These are phyloP conservation scores for Neoniphon sammara DNA, from an alignment of 2,797 vertebrate species.

Conservation along the genomic window DNA sequence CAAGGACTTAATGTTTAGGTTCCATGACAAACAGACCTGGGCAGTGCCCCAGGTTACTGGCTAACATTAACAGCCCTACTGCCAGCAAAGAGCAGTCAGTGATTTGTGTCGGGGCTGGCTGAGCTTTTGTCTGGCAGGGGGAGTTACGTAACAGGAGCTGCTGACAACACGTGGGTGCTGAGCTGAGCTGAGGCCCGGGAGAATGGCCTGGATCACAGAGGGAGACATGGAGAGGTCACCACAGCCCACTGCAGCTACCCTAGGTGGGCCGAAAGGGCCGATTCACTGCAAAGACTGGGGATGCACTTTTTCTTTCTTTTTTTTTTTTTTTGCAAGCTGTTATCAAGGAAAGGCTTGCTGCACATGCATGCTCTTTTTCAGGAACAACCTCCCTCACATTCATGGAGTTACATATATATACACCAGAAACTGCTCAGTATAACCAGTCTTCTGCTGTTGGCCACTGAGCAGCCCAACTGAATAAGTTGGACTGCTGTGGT, in stretches of 20 bases:
- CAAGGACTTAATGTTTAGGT: background rate
- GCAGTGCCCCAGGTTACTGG: slow-evolving; percentile 50
- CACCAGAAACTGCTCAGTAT: background rate
- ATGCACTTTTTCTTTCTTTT: slow-evolving; percentile 9
- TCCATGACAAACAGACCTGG: slow-evolving; percentile 17
- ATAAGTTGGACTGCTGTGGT: no score
- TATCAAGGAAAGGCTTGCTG: background rate
- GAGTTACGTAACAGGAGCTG: slow-evolving; percentile 78
- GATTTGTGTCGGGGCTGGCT: slow-evolving; percentile 76
- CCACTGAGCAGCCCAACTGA: no score
- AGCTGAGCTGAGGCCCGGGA: slow-evolving; percentile 63
- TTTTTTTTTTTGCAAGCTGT: slow-evolving; percentile 3
- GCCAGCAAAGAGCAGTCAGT: slow-evolving; percentile 64
- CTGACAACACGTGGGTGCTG: slow-evolving; percentile 80
- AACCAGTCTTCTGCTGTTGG: background rate
- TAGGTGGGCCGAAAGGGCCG: slow-evolving; percentile 41
- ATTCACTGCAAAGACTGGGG: slow-evolving; percentile 20
- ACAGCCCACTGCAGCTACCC: slow-evolving; percentile 48
- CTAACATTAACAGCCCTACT: slow-evolving; percentile 42
- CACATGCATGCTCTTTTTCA: background rate
- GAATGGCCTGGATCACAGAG: slow-evolving; percentile 74
- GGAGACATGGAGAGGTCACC: slow-evolving; percentile 71
- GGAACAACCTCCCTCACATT: no score
- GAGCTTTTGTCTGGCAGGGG: slow-evolving; percentile 80
- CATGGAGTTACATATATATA: background rate